phyloP scores from a whole-genome alignment of 1,140 invertebrate genomes.

The Tetramorium simillimum region DNA sequence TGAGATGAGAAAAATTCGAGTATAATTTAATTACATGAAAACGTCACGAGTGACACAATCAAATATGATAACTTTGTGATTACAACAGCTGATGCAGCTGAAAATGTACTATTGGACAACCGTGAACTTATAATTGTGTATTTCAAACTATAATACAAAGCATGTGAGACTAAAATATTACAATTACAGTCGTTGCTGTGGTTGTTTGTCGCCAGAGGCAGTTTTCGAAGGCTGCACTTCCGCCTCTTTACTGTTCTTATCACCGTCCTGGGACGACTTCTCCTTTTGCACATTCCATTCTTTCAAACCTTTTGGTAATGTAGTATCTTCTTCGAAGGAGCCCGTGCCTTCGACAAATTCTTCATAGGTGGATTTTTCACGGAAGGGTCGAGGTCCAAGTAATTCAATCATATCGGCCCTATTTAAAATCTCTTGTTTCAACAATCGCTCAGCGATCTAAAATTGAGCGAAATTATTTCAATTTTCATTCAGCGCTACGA shows the following conservation, averaged over 20 bases:
- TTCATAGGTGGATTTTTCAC: constrained; percentile 99
- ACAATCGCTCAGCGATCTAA: constrained; percentile 96
- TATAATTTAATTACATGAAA: constrained; percentile 25
- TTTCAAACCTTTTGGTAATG: constrained; percentile 97
- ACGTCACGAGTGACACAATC: not conserved
- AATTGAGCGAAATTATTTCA: not conserved
- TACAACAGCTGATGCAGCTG: constrained; percentile 40
- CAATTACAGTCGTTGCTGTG: constrained; percentile 76
- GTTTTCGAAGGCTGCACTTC: constrained; percentile 16
- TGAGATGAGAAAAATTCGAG: not conserved
- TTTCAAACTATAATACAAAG: constrained; percentile 83
- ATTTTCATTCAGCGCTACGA: not conserved
- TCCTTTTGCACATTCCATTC: constrained; percentile 95
- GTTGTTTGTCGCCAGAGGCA: constrained; percentile 64
- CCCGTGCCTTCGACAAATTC: constrained; percentile 99
- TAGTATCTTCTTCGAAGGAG: constrained; percentile 98
- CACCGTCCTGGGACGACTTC: constrained; percentile 17
- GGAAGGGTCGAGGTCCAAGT: constrained; percentile 97
- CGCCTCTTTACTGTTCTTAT: not conserved
- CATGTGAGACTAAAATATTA: constrained; percentile 73
- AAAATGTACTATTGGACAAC: constrained; percentile 45
- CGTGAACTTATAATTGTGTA: constrained; percentile 60
- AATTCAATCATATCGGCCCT: constrained; percentile 99
- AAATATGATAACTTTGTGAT: not conserved
- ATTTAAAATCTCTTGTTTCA: constrained; percentile 98